Evolutionary conservation across 2,888 invertebrate genomes (phyloP).

Genomic region (Dexiosoma caninum): DNA sequence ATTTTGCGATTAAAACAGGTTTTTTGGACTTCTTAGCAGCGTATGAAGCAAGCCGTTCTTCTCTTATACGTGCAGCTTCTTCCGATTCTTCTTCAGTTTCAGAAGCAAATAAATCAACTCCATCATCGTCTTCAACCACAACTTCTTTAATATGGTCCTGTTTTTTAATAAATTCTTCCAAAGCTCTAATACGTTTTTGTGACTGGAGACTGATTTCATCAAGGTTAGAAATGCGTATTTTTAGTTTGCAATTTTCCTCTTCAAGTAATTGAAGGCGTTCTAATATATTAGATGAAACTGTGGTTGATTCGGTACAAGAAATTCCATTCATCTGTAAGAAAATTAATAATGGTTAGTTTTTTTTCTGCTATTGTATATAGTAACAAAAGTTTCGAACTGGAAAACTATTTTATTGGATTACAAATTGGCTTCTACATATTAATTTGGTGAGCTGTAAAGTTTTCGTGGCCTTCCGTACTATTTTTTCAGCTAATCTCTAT

Average conservation of each 20-base stretch:
- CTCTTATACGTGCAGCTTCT: slow-evolving; percentile 87
- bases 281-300: slow-evolving; percentile 79
- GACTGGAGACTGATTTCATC: slow-evolving; percentile 72
- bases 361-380: too few species aligned
- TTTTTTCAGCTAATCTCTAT: too few species aligned
- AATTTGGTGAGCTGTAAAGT: too few species aligned
- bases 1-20: slow-evolving; percentile 93
- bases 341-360: not conserved
- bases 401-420: too few species aligned
- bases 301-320: slow-evolving; percentile 79
- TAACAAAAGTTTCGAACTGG: too few species aligned
- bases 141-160: not conserved
- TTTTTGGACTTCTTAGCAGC: slow-evolving; percentile 95
- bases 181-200: slow-evolving; percentile 72
- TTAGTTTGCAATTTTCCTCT: slow-evolving; percentile 80
- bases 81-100: slow-evolving; percentile 87
- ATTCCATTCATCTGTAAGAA: slow-evolving; percentile 82
- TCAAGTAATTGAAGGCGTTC: slow-evolving; percentile 80
- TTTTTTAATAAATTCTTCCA: slow-evolving; percentile 68
- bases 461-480: too few species aligned
- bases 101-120: slow-evolving; percentile 88
- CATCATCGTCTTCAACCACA: slow-evolving; percentile 82
- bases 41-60: slow-evolving; percentile 92
- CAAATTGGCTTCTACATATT: too few species aligned
- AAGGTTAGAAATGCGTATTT: slow-evolving; percentile 74